phyloP scores from a whole-genome alignment of 2,888 invertebrate species.

The Pachydiplax longipennis region DNA sequence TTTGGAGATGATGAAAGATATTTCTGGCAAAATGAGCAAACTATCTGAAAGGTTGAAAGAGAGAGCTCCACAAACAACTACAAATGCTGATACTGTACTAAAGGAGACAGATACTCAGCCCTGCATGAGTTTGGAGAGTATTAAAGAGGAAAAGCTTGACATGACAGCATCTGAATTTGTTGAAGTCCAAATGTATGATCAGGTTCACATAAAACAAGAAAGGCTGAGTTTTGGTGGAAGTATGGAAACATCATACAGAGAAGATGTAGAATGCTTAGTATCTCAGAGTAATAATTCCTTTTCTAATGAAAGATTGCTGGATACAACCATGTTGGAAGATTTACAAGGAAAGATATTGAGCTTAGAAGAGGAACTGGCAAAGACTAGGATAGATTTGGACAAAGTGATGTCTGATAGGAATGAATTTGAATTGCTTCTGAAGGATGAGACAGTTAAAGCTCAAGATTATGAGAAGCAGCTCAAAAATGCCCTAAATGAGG shows the following conservation, averaged over 20 bases:
- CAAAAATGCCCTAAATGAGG: neutral
- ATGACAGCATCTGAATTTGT: too few relatives aligned
- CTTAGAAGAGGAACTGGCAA: neutral
- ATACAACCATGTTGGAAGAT: neutral
- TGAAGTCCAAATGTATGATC: too few relatives aligned
- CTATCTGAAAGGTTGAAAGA: neutral
- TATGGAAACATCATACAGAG: neutral
- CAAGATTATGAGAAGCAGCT: neutral
- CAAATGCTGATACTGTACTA: too few relatives aligned
- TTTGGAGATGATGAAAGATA: neutral
- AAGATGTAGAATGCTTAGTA: neutral
- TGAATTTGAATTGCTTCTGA: neutral
- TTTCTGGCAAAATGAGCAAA: neutral
- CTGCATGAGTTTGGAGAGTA: too few relatives aligned
- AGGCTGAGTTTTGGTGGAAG: neutral
- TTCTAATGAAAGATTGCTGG: neutral
- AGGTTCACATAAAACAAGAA: neutral
- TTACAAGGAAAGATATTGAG: neutral
- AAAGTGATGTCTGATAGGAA: neutral
- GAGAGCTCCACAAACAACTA: neutral
- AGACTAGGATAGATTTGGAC: neutral
- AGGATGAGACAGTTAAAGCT: neutral
- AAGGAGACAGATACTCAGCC: too few relatives aligned
- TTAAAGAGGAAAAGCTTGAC: too few relatives aligned
- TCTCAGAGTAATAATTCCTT: neutral